Percentiles rank a stretch among this genome's conserved stretches.
Conservation (phyloP, 2,888 invertebrate species). For the Drosophila macrothrix region DNA sequence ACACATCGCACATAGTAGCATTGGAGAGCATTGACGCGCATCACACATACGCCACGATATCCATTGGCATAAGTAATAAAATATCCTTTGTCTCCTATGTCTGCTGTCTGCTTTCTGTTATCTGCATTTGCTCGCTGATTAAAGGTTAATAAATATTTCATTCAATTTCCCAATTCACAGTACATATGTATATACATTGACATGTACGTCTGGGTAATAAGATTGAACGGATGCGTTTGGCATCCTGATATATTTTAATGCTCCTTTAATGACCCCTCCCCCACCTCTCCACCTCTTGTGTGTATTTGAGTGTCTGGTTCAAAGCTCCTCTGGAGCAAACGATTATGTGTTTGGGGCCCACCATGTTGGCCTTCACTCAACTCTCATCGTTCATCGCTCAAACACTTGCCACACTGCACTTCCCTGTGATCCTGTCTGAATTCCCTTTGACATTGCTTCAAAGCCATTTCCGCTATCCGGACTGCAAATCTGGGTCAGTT, state of each 20-base stretch:
- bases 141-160: conserved; percentile 66
- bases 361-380: conserved; percentile 30
- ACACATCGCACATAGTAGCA: background rate
- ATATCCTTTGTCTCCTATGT: conserved; percentile 22
- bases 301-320: background rate
- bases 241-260: conserved; percentile 47
- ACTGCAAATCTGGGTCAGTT: background rate
- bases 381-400: conserved; percentile 5
- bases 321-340: conserved; percentile 27
- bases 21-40: background rate
- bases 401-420: conserved; percentile 16
- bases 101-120: conserved; percentile 1
- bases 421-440: conserved; percentile 24
- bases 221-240: conserved; percentile 41
- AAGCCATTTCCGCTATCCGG: background rate
- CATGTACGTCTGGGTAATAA: conserved; percentile 35
- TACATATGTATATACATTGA: conserved; percentile 21
- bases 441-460: conserved; percentile 26
- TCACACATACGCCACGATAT: conserved; percentile 43
- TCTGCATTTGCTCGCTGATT: conserved; percentile 31
- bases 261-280: conserved; percentile 32
- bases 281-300: background rate
- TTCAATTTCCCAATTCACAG: conserved; percentile 65
- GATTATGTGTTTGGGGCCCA: conserved; percentile 21
- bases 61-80: conserved; percentile 46